Conservation (phyloP, 2,888 invertebrate species). For the Lepeophtheirus nordmannii region DNA sequence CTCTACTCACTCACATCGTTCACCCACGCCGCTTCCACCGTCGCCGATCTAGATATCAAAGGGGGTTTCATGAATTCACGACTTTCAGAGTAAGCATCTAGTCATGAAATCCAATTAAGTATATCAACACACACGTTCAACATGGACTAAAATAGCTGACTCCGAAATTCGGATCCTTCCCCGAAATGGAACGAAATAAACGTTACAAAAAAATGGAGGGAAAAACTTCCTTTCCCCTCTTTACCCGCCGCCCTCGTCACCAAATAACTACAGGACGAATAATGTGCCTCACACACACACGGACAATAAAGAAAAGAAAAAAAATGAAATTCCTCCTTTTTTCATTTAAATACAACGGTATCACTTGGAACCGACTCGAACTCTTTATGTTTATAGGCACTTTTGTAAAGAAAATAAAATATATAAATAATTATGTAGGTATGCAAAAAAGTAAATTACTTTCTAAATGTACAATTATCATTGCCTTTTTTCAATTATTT, state of each 20-base stretch:
- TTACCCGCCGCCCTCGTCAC: not conserved
- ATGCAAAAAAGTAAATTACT: no score
- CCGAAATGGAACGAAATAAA: not conserved
- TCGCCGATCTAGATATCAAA: not conserved
- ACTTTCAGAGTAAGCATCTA: conserved; percentile 6
- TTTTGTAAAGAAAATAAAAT: no score
- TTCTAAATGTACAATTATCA: no score
- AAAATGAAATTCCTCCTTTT: not conserved
- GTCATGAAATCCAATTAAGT: not conserved
- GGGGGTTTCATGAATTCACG: not conserved
- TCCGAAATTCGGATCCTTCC: not conserved
- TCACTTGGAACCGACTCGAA: not conserved
- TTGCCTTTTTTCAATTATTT: no score
- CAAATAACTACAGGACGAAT: not conserved
- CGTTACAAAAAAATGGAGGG: not conserved
- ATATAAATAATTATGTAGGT: no score
- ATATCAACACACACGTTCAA: not conserved
- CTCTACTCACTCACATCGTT: no score
- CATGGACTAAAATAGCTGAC: conserved; percentile 3
- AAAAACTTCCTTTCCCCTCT: not conserved
- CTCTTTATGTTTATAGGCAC: not conserved
- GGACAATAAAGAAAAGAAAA: not conserved
- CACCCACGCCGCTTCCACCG: no score
- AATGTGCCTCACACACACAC: not conserved
- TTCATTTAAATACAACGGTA: not conserved